phyloP scores from a whole-genome alignment of 1,140 invertebrate species.

The Chymomyza costata region DNA sequence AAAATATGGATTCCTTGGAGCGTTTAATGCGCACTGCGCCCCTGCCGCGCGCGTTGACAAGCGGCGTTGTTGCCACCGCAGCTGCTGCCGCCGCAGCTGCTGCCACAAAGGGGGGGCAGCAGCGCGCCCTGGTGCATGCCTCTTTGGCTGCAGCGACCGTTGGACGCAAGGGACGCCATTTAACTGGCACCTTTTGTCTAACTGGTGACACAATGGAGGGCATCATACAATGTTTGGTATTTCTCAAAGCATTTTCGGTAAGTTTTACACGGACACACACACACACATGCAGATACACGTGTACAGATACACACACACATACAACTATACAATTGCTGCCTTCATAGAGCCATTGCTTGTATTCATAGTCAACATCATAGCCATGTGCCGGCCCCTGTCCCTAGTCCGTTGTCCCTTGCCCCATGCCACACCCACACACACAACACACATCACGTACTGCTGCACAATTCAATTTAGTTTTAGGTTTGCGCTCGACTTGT shows the following conservation, averaged over 20 bases:
- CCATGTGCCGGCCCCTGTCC: not conserved
- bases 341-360: too few species aligned
- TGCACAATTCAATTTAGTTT: slow-evolving; percentile 66
- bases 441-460: too few species aligned
- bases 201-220: slow-evolving; percentile 93
- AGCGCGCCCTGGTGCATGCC: slow-evolving; percentile 84
- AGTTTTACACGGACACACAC: slow-evolving; percentile 74
- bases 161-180: slow-evolving; percentile 85
- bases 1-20: slow-evolving; percentile 86
- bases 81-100: slow-evolving; percentile 50
- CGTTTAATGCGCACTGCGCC: slow-evolving; percentile 83
- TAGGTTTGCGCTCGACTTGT: slow-evolving; percentile 59
- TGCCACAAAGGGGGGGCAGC: slow-evolving; percentile 74
- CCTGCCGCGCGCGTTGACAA: slow-evolving; percentile 80
- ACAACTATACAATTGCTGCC: slow-evolving; percentile 4
- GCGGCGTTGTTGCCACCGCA: slow-evolving; percentile 81
- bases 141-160: slow-evolving; percentile 83
- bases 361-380: not conserved
- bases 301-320: not conserved
- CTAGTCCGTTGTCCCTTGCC: not conserved
- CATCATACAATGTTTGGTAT: slow-evolving; percentile 93
- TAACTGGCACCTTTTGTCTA: slow-evolving; percentile 90
- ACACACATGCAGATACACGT: not conserved
- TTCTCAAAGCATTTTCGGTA: slow-evolving; percentile 94
- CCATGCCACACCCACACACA: too few species aligned